These are phyloP conservation scores for Nibea coibor DNA, from an alignment of 2,113 vertebrate genomes.

Conservation along the genomic window DNA sequence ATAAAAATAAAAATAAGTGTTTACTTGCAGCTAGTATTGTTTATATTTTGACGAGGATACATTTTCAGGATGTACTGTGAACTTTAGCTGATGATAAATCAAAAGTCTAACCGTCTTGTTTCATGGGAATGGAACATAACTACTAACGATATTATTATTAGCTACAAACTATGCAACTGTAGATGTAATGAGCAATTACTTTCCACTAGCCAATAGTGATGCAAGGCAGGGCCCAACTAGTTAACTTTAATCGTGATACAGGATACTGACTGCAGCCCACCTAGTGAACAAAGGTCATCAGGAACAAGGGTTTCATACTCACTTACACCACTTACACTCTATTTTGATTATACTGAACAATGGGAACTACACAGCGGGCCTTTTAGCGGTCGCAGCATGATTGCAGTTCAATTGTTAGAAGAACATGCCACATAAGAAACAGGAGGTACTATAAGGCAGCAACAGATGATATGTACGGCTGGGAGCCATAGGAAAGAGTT, in stretches of 20 bases:
- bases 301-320: too few relatives aligned
- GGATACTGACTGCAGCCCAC: too few relatives aligned
- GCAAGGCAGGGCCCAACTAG: too few relatives aligned
- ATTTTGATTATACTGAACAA: constrained; percentile 13
- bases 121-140: neutral
- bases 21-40: too few relatives aligned
- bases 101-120: neutral
- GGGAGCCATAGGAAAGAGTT: constrained; percentile 29
- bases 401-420: constrained; percentile 24
- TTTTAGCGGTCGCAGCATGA: constrained; percentile 15
- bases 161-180: too few relatives aligned
- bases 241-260: too few relatives aligned
- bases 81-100: neutral
- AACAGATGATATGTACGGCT: constrained; percentile 31
- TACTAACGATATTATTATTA: too few relatives aligned
- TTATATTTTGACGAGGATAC: neutral
- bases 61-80: neutral
- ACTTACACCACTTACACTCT: neutral
- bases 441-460: constrained; percentile 20
- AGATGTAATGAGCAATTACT: too few relatives aligned
- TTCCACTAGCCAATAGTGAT: too few relatives aligned
- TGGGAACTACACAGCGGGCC: neutral
- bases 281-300: too few relatives aligned
- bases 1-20: too few relatives aligned
- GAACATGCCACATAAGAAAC: constrained; percentile 19